A percentile compares a stretch with the other conserved stretches of the same genome.
Evolutionary conservation across 2,113 vertebrate genomes (phyloP).

Genomic region (Dromiciops gliroides): DNA sequence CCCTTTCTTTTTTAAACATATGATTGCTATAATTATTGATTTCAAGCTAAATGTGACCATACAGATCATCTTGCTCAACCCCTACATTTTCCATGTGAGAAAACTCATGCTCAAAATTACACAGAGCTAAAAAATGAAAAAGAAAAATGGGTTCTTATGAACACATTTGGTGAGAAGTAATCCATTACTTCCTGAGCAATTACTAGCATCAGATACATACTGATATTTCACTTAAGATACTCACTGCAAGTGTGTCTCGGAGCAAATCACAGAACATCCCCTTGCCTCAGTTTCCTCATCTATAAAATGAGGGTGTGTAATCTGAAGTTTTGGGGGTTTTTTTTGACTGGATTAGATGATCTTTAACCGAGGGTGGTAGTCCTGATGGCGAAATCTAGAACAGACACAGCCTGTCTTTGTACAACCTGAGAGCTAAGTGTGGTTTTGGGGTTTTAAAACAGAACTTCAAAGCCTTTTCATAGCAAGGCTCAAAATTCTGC

Average conservation of each 20-base stretch:
- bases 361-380: not conserved
- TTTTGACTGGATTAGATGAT: not conserved
- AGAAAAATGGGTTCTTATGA: not conserved
- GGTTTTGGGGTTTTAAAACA: not conserved
- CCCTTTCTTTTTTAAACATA: not conserved
- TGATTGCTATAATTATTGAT: not conserved
- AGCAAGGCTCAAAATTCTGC: conserved; percentile 88
- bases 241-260: not conserved
- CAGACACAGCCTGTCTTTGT: not conserved
- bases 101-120: not conserved
- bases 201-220: not conserved
- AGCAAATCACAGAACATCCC: not conserved
- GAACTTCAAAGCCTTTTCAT: conserved; percentile 87
- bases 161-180: not conserved
- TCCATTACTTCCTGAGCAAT: not conserved
- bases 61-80: not conserved
- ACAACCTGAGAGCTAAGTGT: too few relatives aligned
- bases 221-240: not conserved
- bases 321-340: too few relatives aligned
- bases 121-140: not conserved
- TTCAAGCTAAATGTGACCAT: not conserved
- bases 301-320: not conserved
- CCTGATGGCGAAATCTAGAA: not conserved
- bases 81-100: not conserved
- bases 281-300: not conserved